phyloP scores from a whole-genome alignment of 2,888 invertebrate genomes.

The Macrosoma leucophasiata region DNA sequence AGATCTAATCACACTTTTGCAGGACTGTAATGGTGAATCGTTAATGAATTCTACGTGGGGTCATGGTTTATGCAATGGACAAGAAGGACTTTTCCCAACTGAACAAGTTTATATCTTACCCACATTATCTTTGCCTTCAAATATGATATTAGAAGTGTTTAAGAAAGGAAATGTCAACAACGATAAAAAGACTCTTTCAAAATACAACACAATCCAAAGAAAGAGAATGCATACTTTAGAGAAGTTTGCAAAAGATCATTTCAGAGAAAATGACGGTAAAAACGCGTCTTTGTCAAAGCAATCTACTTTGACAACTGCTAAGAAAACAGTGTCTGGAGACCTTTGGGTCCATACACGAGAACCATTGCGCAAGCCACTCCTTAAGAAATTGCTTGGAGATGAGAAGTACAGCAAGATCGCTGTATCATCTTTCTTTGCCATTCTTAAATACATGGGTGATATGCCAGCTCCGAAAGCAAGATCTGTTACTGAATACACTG shows the following conservation, averaged over 20 bases:
- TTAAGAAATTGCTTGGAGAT: conserved; percentile 83
- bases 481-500: conserved; percentile 88
- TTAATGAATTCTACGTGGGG: conserved; percentile 84
- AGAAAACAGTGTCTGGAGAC: conserved; percentile 80
- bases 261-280: conserved; percentile 74
- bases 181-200: conserved; percentile 57
- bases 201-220: conserved; percentile 76
- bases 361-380: conserved; percentile 87
- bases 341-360: conserved; percentile 89
- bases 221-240: conserved; percentile 88
- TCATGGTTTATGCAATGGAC: conserved; percentile 81
- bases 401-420: conserved; percentile 84
- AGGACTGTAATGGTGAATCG: conserved; percentile 83
- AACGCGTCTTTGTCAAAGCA: conserved; percentile 76
- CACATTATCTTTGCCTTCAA: conserved; percentile 83
- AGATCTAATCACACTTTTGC: conserved; percentile 88
- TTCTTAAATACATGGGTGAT: conserved; percentile 91
- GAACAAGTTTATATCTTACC: conserved; percentile 92
- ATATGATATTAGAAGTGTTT: conserved; percentile 78
- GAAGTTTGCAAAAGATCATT: conserved; percentile 88
- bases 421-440: conserved; percentile 82
- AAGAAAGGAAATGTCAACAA: conserved; percentile 73
- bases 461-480: conserved; percentile 87
- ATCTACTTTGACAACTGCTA: conserved; percentile 79
- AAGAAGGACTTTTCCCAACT: conserved; percentile 88